Conservation (phyloP, 2,797 vertebrate species). For the Parauchenoglanis punctatus region DNA sequence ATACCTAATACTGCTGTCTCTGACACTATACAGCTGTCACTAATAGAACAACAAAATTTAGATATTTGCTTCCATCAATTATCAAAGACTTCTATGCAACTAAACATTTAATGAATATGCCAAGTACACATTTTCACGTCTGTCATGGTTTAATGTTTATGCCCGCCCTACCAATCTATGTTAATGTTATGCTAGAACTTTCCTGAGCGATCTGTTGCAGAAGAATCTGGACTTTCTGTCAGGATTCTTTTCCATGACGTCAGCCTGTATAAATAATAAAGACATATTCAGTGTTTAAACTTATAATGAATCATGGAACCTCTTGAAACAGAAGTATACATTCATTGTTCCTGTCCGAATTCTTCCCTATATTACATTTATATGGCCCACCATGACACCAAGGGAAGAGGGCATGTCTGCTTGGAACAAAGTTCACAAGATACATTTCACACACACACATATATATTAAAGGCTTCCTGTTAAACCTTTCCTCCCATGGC, state of each 20-base stretch:
- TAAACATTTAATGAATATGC: not conserved
- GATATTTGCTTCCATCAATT: not conserved
- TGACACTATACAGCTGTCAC: not conserved
- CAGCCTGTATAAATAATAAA: not conserved
- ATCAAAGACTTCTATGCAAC: not conserved
- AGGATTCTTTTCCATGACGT: not conserved
- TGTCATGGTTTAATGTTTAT: not conserved
- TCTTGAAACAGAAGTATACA: not conserved
- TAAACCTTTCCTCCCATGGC: conserved; percentile 61
- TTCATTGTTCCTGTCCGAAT: not conserved
- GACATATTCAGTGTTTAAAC: not conserved
- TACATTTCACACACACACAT: not conserved
- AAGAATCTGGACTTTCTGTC: not conserved
- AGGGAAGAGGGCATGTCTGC: conserved; percentile 41
- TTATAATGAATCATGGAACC: not conserved
- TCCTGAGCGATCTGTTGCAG: not conserved
- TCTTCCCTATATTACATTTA: conserved; percentile 1
- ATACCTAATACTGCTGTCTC: not conserved
- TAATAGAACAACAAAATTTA: not conserved
- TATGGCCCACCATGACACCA: not conserved
- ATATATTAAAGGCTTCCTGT: conserved; percentile 53
- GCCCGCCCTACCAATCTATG: not conserved
- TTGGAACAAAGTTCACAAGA: conserved; percentile 52
- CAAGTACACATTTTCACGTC: not conserved
- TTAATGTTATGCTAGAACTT: not conserved